phyloP scores from a whole-genome alignment of 2,797 vertebrate genomes.

The Anas flavirostris region DNA sequence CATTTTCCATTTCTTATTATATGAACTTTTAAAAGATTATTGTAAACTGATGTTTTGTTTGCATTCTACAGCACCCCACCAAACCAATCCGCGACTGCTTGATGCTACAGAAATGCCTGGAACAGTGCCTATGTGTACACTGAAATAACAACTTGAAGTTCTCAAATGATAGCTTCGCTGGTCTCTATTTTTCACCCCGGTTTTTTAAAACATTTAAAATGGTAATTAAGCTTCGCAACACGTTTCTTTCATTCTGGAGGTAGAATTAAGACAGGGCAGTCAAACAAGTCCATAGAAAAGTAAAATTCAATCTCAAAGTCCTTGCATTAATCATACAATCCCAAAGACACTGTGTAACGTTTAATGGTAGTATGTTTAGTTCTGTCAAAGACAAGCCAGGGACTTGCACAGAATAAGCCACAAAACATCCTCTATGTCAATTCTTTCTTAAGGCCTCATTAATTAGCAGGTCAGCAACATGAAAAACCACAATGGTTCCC shows the following conservation, averaged over 20 bases:
- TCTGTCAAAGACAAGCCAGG: not conserved
- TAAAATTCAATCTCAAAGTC: not conserved
- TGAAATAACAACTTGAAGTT: not conserved
- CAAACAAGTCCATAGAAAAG: not conserved
- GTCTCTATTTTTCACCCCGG: not conserved
- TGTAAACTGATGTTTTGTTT: not conserved
- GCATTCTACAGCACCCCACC: not conserved
- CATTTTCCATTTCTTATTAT: not conserved
- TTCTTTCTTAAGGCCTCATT: not conserved
- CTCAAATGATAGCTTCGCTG: not conserved
- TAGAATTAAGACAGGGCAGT: not conserved
- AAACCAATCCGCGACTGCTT: not conserved
- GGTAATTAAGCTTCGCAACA: not conserved
- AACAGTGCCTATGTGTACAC: not conserved
- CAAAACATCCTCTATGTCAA: not conserved
- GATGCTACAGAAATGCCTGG: not conserved
- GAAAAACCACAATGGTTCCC: not conserved
- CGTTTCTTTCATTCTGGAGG: not conserved
- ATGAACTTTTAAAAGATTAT: not conserved
- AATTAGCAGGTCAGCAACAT: slow-evolving; percentile 33
- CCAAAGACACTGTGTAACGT: not conserved
- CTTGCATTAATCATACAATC: not conserved
- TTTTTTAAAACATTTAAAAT: not conserved
- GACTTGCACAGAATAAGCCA: not conserved
- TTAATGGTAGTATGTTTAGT: not conserved